These are phyloP conservation scores for Casuarius casuarius DNA, from an alignment of 2,113 vertebrate genomes.

Conservation along the genomic window DNA sequence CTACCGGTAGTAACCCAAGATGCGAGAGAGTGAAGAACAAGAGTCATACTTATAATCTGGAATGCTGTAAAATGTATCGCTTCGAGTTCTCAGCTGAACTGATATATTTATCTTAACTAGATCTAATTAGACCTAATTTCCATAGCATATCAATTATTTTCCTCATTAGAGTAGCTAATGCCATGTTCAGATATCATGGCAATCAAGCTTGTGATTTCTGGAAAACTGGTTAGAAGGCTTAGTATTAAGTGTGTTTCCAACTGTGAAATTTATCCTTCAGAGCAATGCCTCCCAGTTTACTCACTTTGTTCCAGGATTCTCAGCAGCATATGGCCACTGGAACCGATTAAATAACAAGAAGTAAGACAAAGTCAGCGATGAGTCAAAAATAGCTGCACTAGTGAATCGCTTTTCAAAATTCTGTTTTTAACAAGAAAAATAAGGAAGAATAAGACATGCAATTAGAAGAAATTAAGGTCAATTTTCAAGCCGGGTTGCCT, in stretches of 20 bases:
- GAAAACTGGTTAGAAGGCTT: slow-evolving; percentile 69
- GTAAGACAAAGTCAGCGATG: slow-evolving; percentile 68
- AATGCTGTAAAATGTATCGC: slow-evolving; percentile 49
- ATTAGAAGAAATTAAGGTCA: slow-evolving; percentile 72
- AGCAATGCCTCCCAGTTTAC: slow-evolving; percentile 68
- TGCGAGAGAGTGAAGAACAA: not conserved
- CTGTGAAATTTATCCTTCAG: slow-evolving; percentile 71
- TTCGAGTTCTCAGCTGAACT: slow-evolving; percentile 53
- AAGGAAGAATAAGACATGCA: slow-evolving; percentile 55
- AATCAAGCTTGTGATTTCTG: slow-evolving; percentile 64
- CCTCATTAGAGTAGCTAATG: slow-evolving; percentile 68
- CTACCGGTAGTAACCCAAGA: slow-evolving; percentile 24
- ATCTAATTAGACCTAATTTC: slow-evolving; percentile 71
- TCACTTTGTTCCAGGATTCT: slow-evolving; percentile 73
- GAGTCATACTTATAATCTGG: slow-evolving; percentile 54
- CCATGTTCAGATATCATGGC: slow-evolving; percentile 70
- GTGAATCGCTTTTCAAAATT: slow-evolving; percentile 66
- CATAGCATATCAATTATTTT: slow-evolving; percentile 70
- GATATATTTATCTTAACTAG: slow-evolving; percentile 70
- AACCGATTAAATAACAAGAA: slow-evolving; percentile 68
- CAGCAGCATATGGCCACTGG: slow-evolving; percentile 66
- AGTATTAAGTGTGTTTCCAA: slow-evolving; percentile 65
- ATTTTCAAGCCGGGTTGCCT: slow-evolving; percentile 67
- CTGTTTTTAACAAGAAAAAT: slow-evolving; percentile 66
- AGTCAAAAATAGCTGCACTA: slow-evolving; percentile 72